Evolutionary conservation across 2,888 invertebrate genomes (phyloP).

Genomic region (Xestoiulus laeticollis): DNA sequence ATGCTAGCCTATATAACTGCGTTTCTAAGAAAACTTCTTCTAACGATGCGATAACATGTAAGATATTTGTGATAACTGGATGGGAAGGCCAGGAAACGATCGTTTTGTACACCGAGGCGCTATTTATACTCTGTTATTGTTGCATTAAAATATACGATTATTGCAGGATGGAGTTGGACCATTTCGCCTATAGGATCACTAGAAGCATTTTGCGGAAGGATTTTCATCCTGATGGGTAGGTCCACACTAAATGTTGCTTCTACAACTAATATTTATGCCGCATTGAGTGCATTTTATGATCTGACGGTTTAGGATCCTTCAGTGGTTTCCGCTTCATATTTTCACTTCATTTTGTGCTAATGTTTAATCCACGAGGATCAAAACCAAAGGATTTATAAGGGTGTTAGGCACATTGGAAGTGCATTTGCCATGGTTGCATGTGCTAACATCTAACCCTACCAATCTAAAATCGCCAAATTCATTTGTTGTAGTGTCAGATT

Average conservation of each 20-base stretch:
- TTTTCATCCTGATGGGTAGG: neutral
- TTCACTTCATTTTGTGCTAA: constrained; percentile 6
- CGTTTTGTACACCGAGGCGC: neutral
- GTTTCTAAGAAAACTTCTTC: neutral
- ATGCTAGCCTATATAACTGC: neutral
- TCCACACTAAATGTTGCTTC: neutral
- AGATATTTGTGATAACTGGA: neutral
- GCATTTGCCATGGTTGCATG: neutral
- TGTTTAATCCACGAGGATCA: neutral
- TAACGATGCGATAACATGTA: neutral
- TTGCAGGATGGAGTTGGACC: neutral
- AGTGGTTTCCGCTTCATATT: neutral
- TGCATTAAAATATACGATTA: constrained; percentile 7
- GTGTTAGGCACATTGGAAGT: neutral
- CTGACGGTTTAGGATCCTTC: neutral
- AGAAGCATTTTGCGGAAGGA: neutral
- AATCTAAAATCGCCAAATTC: neutral
- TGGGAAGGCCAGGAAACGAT: neutral
- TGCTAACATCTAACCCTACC: neutral
- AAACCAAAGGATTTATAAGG: neutral
- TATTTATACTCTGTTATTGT: neutral
- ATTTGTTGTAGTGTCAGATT: neutral
- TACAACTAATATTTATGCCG: neutral
- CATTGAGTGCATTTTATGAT: neutral
- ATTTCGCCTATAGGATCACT: neutral